These are phyloP conservation scores for Xyrauchen texanus DNA, from an alignment of 2,113 vertebrate species.

Conservation along the genomic window DNA sequence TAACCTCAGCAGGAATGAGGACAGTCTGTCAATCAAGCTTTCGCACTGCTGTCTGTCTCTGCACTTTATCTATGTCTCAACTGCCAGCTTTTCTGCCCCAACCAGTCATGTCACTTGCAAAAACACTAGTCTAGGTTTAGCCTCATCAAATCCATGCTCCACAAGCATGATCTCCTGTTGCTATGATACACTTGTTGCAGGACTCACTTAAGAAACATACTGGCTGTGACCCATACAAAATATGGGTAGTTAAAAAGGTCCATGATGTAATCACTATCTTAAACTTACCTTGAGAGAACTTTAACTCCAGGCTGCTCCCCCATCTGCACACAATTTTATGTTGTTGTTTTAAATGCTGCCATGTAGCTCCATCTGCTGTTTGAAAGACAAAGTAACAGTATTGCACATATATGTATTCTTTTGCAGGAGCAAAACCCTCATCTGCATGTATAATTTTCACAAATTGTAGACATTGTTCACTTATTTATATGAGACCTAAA, in stretches of 20 bases:
- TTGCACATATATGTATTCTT: no score
- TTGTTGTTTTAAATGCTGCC: not conserved
- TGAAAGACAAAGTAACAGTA: not conserved
- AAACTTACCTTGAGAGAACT: no score
- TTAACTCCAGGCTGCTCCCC: no score
- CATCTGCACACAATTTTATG: not conserved
- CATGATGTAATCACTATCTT: no score
- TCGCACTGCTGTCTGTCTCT: not conserved
- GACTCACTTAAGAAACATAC: not conserved
- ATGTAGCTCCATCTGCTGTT: slow-evolving; percentile 42
- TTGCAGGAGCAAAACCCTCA: no score
- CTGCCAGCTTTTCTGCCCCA: slow-evolving; percentile 48
- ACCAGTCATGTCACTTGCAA: slow-evolving; percentile 50
- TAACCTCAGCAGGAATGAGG: slow-evolving; percentile 40
- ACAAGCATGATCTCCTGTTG: not conserved
- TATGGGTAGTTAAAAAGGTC: no score
- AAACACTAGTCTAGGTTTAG: slow-evolving; percentile 2
- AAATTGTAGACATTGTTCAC: no score
- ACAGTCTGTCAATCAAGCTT: slow-evolving; percentile 55
- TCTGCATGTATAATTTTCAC: no score
- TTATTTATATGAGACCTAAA: no score
- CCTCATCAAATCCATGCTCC: not conserved
- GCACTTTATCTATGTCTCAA: slow-evolving; percentile 35
- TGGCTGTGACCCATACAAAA: not conserved
- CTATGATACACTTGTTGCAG: not conserved